Evolutionary conservation across 2,888 invertebrate species (phyloP).

Genomic region (Tipula unca): DNA sequence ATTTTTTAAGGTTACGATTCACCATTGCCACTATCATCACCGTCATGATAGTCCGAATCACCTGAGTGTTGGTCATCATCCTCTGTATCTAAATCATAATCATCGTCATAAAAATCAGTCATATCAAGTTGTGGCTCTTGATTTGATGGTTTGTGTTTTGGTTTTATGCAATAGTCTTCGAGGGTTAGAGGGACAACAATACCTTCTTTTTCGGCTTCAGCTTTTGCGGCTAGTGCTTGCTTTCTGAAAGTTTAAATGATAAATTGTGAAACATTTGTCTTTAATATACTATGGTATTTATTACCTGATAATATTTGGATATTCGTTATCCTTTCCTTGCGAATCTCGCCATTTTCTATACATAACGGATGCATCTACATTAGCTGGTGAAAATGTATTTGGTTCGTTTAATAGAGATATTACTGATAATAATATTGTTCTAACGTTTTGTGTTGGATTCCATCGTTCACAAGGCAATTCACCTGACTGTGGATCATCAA

Average conservation of each 20-base stretch:
- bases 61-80: constrained; percentile 57
- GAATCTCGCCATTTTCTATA: constrained; percentile 98
- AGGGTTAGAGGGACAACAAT: constrained; percentile 94
- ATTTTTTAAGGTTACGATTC: constrained; percentile 48
- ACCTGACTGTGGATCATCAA: constrained; percentile 98
- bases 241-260: constrained; percentile 54
- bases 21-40: constrained; percentile 85
- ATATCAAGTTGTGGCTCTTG: constrained; percentile 75
- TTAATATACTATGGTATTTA: background rate
- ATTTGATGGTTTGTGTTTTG: constrained; percentile 77
- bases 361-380: constrained; percentile 99
- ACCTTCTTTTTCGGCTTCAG: constrained; percentile 93
- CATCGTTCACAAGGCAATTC: constrained; percentile 98
- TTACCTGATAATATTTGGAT: constrained; percentile 96
- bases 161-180: constrained; percentile 97
- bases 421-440: constrained; percentile 95
- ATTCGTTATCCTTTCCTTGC: constrained; percentile 96
- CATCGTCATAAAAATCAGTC: constrained; percentile 94
- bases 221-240: constrained; percentile 91
- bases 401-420: constrained; percentile 98
- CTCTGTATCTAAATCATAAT: constrained; percentile 76
- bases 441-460: constrained; percentile 99
- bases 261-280: background rate
- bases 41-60: constrained; percentile 64
- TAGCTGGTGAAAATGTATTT: constrained; percentile 98